Evolutionary conservation across 2,113 vertebrate genomes (phyloP).

Genomic region (Microtus ochrogaster): DNA sequence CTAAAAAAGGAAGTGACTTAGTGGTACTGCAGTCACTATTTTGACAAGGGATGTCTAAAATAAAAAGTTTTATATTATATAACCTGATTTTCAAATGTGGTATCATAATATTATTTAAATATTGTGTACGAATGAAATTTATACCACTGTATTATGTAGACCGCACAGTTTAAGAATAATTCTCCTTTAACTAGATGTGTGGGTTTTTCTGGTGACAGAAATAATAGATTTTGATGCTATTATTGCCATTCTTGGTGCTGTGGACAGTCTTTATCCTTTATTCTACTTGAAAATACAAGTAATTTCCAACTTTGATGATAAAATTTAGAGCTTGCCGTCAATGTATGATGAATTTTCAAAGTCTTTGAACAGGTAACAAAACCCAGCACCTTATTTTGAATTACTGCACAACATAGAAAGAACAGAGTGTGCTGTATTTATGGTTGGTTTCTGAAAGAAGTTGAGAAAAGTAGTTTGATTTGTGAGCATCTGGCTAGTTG

Average conservation of each 20-base stretch:
- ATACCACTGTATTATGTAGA: slow-evolving; percentile 13
- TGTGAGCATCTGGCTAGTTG: slow-evolving; percentile 32
- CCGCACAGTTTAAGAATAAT: slow-evolving; percentile 4
- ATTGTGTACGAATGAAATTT: slow-evolving; percentile 27
- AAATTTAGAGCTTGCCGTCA: slow-evolving; percentile 24
- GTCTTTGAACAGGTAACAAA: slow-evolving; percentile 42
- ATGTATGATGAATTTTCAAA: slow-evolving; percentile 52
- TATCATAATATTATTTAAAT: slow-evolving; percentile 11
- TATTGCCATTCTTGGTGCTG: slow-evolving; percentile 26
- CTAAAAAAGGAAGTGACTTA: neutral
- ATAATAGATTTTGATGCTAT: slow-evolving; percentile 50
- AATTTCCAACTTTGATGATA: slow-evolving; percentile 51
- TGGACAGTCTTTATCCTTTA: slow-evolving; percentile 16
- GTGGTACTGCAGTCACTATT: neutral
- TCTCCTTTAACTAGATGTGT: slow-evolving; percentile 41
- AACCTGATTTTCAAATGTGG: slow-evolving; percentile 44
- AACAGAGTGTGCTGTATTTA: slow-evolving; percentile 5
- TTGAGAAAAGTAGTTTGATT: slow-evolving; percentile 33
- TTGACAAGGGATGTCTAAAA: slow-evolving; percentile 46
- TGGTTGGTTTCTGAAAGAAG: slow-evolving; percentile 38
- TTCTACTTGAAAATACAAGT: slow-evolving; percentile 38
- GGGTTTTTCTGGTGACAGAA: slow-evolving; percentile 35
- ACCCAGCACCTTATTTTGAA: slow-evolving; percentile 39
- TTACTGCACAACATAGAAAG: neutral
- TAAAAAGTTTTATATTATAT: slow-evolving; percentile 38